A percentile compares a stretch with the other conserved stretches of the same genome.
Conservation (phyloP, 2,888 invertebrate species). For the Mesorhabditis sp. region DNA sequence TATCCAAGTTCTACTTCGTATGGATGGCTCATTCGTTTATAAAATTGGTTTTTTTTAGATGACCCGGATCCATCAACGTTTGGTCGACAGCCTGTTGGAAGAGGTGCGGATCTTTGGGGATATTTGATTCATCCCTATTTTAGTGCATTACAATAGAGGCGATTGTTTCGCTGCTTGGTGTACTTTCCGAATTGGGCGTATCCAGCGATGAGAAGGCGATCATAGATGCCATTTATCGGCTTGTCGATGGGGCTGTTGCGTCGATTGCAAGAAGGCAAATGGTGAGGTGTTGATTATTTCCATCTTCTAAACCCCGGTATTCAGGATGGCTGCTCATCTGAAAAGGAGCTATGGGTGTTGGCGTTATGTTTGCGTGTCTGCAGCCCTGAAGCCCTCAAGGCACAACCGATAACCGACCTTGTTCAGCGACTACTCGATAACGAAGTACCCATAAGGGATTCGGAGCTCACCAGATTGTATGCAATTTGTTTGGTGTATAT, state of each 20-base stretch:
- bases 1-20: background rate
- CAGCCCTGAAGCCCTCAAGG: background rate
- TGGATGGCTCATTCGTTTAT: background rate
- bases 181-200: background rate
- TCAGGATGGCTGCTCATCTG: background rate
- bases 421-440: background rate
- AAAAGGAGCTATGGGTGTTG: background rate
- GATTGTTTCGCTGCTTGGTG: background rate
- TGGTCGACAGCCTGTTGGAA: background rate
- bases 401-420: background rate
- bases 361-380: constrained; percentile 1
- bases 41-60: background rate
- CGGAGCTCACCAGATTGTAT: background rate
- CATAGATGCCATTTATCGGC: background rate
- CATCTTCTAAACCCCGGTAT: background rate
- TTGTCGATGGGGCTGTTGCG: background rate
- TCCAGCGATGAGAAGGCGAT: background rate
- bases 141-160: background rate
- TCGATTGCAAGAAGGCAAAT: background rate
- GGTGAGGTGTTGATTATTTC: background rate
- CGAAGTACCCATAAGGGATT: background rate
- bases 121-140: background rate
- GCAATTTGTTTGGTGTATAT: background rate
- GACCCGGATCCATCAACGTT: background rate
- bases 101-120: background rate